Evolutionary conservation across 2,113 vertebrate species (phyloP), one percentile per base, ranked within the genome.

Genomic region (Phylloscopus trochilus): DNA sequence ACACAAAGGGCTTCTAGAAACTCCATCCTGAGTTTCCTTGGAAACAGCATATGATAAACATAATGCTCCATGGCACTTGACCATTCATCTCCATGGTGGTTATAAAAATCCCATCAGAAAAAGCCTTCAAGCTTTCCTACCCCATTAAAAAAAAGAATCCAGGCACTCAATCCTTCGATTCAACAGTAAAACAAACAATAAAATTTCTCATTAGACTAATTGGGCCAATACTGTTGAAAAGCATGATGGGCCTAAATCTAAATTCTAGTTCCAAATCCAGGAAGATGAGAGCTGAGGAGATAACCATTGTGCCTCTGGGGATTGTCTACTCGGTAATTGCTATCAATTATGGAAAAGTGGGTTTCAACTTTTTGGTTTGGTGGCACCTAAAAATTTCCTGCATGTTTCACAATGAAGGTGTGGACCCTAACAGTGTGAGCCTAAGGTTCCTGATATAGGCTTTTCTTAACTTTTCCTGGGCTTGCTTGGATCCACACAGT

Each of bases 91-190:
- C 92, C 66, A 87, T 68, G 69, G 62, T 62, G 86, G 94, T 96
- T 93, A 96, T 92, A 96, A 96, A 97, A 97, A 96, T 73, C 86
- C 64, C 73, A 84, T 93, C 80, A 93, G 51, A 92, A 95, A 95
- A 97, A 83, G 80, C 88, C 95, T 96, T 96, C 58, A 62, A 94
- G 94, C 92, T 92, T 80, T 91, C 67, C 84, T 92, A 81, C 13
- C 15, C 76, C 83, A 95, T 94, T 93, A 70, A 88, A 81, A 93
- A 77, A 80, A 92, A 73, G 27, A 60, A 74, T 64, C 64, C 37
- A 82, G 66, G 82, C 49, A 92, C 55, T 83, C n/a, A 70, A 92
- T 90, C 73, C 86, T 90, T 92, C 39, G 16, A 87, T 92, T 95
- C 86, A 90, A 88, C 46, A 93, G 83, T 90, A 96, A 96, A 95